Evolutionary conservation across 2,113 vertebrate genomes (phyloP).

Genomic region (Tympanuchus pallidicinctus): DNA sequence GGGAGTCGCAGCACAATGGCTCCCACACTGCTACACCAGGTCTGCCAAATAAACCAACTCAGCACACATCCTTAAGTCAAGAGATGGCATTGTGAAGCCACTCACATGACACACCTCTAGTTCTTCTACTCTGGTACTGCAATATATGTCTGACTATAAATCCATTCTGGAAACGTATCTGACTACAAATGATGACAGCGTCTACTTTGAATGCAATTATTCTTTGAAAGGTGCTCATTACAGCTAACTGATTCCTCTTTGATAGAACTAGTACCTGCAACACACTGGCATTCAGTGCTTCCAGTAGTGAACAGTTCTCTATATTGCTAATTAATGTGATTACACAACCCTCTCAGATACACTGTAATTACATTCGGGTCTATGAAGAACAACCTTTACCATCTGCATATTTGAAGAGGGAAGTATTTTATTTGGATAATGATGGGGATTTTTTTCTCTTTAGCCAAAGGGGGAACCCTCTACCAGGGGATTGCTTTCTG

Average conservation of each 20-base stretch:
- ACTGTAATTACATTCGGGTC: constrained; percentile 40
- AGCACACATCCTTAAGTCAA: background rate
- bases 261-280: constrained; percentile 11
- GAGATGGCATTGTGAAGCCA: background rate
- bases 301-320: background rate
- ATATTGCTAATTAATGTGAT: constrained; percentile 48
- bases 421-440: background rate
- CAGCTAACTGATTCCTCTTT: constrained; percentile 7
- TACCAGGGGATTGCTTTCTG: background rate
- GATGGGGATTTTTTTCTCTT: background rate
- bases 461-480: background rate
- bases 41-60: background rate
- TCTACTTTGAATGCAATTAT: constrained; percentile 44
- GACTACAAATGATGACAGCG: constrained; percentile 39
- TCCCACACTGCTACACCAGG: background rate
- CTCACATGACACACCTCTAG: background rate
- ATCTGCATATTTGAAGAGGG: background rate
- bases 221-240: constrained; percentile 65
- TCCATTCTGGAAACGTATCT: constrained; percentile 7
- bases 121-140: background rate
- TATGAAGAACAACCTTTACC: background rate
- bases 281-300: background rate
- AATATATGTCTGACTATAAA: background rate
- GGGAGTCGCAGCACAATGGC: background rate
- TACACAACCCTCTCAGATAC: background rate